Evolutionary conservation across 2,797 vertebrate genomes (phyloP).

Genomic region (Halcyon badia): DNA sequence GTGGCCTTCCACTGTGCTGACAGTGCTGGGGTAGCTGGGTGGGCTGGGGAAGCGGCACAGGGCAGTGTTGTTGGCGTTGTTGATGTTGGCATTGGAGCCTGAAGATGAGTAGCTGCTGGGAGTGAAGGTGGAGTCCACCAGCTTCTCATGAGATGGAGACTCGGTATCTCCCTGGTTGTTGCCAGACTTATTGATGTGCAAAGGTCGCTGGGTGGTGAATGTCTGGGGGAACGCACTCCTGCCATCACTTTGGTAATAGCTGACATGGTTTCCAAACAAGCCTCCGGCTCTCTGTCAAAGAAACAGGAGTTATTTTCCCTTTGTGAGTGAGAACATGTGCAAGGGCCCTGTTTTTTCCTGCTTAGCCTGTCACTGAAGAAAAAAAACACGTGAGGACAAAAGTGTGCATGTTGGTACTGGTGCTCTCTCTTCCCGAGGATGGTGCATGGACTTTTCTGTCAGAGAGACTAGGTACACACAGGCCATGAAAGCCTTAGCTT

Average conservation of each 20-base stretch:
- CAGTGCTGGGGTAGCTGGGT: conserved; percentile 77
- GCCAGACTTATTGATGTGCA: conserved; percentile 96
- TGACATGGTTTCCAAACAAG: conserved; percentile 96
- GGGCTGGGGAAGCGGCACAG: conserved; percentile 89
- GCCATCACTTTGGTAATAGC: conserved; percentile 94
- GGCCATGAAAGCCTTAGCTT: neutral
- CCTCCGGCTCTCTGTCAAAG: conserved; percentile 90
- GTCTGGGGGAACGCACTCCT: conserved; percentile 92
- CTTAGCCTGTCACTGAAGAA: neutral
- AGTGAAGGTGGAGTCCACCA: conserved; percentile 97
- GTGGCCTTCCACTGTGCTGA: conserved; percentile 92
- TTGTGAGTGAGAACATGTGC: neutral
- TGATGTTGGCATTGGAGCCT: conserved; percentile 98
- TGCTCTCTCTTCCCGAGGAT: neutral
- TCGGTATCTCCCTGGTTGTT: conserved; percentile 90
- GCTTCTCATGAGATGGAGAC: conserved; percentile 95
- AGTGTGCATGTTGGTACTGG: neutral
- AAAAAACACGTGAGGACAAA: neutral
- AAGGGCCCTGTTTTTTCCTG: neutral
- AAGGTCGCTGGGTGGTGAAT: conserved; percentile 95
- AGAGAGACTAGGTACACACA: neutral
- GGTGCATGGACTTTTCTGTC: neutral
- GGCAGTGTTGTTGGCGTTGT: conserved; percentile 98
- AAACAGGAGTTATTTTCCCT: conserved; percentile 45
- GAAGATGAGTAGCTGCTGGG: conserved; percentile 97